Base-by-base conservation (phyloP, 2,113 vertebrate genomes). In the Cavia porcellus region DNA sequence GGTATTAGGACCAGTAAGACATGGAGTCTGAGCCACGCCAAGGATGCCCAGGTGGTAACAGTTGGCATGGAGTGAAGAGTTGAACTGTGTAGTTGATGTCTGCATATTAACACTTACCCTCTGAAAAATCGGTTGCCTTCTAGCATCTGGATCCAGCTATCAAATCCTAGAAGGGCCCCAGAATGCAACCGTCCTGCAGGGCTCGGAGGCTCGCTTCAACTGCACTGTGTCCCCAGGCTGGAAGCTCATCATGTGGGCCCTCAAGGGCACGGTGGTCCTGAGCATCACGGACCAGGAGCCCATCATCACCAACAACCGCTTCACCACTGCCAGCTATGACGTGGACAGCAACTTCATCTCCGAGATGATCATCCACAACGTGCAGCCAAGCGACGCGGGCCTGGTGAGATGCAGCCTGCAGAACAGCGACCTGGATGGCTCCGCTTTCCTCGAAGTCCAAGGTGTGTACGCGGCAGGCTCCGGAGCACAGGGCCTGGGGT, bases 211-310 rank as follows among this genome's bases (percentile, higher is more conserved):
- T 11, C 98, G 86, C 0, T 99, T 99, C 95, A 99, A 98, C 90
- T 99, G 99, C 98, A 99, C 98, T 0, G 93, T 99, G 47, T 95
- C 98, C 0, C 42, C 20, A 0, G 83, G 92, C 4, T 99, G 99
- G 99, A 74, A 74, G 1, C 97, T 98, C n/a, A 98, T 99, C 98
- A 98, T 99, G 75, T 99, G 99, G 99, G 62, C 98, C 45, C 96
- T 98, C 64, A 92, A 99, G 0, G 93, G 90, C 12, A 86, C 25
- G 0, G 97, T 98, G 42, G 95, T 98, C 1, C 98, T 99, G 95
- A 99, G 98, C 64, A 2, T 97, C 47, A 98, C 24, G 0, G 15
- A 90, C 25, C 75, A 17, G 0, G 98, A 98, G n/a, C 3, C 98
- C 79, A 92, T 99, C 82, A 97, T 98, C 57, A 96, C 98, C 62